Conservation (phyloP, 2,888 invertebrate species). For the Bombylius major region DNA sequence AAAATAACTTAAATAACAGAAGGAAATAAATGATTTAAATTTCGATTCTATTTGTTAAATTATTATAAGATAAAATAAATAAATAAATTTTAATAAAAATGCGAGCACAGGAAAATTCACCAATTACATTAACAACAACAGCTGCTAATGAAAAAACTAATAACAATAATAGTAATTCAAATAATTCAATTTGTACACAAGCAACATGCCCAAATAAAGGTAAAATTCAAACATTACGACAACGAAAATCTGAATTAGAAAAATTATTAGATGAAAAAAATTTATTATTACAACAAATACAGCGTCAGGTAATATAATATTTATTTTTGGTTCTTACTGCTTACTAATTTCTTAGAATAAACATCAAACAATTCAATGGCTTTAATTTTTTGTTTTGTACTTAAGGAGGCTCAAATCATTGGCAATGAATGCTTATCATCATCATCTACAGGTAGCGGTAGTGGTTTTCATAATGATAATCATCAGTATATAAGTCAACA, state of each 20-base stretch:
- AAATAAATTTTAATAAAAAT: neutral
- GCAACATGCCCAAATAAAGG: constrained; percentile 8
- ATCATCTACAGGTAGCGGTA: constrained; percentile 1
- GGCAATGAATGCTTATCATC: constrained; percentile 17
- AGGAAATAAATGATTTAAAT: too few species aligned
- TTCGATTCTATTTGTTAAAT: too few species aligned
- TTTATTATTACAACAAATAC: constrained; percentile 32
- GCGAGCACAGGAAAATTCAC: neutral
- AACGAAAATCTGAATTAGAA: constrained; percentile 30
- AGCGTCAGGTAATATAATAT: constrained; percentile 21
- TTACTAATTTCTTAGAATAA: neutral
- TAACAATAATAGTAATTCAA: too few species aligned
- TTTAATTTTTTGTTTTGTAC: neutral
- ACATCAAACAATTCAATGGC: too few species aligned
- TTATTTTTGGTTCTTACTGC: neutral
- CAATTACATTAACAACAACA: neutral
- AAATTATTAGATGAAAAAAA: constrained; percentile 33
- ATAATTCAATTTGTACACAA: too few species aligned
- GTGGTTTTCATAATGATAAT: constrained; percentile 10
- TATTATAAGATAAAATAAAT: neutral
- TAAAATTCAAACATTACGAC: constrained; percentile 26
- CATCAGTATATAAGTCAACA: neutral
- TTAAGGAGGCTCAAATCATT: constrained; percentile 29
- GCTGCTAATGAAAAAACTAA: neutral
- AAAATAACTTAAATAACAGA: too few species aligned